A percentile compares a stretch with the other conserved stretches of the same genome.
These are phyloP conservation scores for Hylaeus volcanicus DNA, from an alignment of 1,140 invertebrate genomes.

Conservation along the genomic window DNA sequence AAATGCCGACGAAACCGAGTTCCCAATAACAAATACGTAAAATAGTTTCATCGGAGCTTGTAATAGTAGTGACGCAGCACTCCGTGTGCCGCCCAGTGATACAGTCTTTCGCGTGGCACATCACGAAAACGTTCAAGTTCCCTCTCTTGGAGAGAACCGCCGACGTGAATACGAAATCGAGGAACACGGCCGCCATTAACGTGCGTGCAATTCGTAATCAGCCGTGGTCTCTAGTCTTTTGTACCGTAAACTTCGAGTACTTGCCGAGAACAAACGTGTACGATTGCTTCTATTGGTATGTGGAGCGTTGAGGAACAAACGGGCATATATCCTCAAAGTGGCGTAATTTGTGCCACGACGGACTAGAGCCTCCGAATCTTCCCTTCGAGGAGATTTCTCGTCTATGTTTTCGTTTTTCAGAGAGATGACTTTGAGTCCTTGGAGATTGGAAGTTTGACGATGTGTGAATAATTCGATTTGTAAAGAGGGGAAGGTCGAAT, in stretches of 20 bases:
- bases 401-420: neutral
- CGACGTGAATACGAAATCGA: conserved; percentile 45
- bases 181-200: conserved; percentile 38
- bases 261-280: neutral
- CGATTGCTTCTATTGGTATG: neutral
- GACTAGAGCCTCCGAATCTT: neutral
- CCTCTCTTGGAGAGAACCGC: neutral
- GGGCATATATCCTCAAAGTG: neutral
- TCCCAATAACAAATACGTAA: neutral
- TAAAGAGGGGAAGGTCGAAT: conserved; percentile 3
- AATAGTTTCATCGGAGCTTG: conserved; percentile 16
- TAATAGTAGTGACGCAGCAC: conserved; percentile 1
- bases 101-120: conserved; percentile 18
- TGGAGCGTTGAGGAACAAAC: neutral
- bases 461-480: conserved; percentile 20
- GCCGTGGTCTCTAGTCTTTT: conserved; percentile 14
- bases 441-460: neutral
- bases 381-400: neutral
- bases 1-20: neutral
- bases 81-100: neutral
- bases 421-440: too few relatives aligned
- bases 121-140: conserved; percentile 20
- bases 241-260: conserved; percentile 22
- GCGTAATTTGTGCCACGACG: neutral
- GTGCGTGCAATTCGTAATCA: conserved; percentile 51